A percentile compares a stretch with the other conserved stretches of the same genome.
Evolutionary conservation across 2,888 invertebrate genomes (phyloP).

Genomic region (Calliscelio sp.): DNA sequence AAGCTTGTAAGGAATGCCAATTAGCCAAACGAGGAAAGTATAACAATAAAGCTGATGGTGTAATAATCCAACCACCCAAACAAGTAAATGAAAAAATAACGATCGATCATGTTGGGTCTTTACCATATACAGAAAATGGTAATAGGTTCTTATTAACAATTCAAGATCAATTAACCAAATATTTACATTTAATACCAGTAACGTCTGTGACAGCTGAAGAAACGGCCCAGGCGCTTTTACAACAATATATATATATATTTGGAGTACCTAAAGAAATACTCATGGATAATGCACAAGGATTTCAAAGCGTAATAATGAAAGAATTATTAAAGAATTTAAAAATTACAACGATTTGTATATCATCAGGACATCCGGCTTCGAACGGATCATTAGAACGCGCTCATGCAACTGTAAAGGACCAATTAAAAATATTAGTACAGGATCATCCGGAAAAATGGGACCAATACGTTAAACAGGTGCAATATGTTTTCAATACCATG

Average conservation of each 20-base stretch:
- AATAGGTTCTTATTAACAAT: background rate
- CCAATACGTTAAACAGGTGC: background rate
- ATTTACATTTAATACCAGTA: background rate
- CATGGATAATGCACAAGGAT: no score
- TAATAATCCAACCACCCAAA: no score
- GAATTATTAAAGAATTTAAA: background rate
- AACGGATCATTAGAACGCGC: slow-evolving; percentile 1
- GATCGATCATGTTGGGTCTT: no score
- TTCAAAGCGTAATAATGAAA: background rate
- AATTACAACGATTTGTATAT: background rate
- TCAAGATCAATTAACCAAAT: slow-evolving; percentile 1
- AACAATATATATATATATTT: background rate
- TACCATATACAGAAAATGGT: no score
- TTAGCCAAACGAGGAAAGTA: no score
- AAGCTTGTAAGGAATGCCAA: no score
- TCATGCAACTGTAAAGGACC: background rate
- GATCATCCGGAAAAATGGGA: background rate
- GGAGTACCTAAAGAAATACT: background rate
- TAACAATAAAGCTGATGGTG: no score
- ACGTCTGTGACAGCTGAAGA: background rate
- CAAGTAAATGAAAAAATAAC: no score
- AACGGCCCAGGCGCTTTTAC: background rate
- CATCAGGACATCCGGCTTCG: background rate
- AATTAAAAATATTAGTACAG: background rate
- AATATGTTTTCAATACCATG: background rate